Conservation (phyloP, 2,888 invertebrate species). For the Lasius fuliginosus region DNA sequence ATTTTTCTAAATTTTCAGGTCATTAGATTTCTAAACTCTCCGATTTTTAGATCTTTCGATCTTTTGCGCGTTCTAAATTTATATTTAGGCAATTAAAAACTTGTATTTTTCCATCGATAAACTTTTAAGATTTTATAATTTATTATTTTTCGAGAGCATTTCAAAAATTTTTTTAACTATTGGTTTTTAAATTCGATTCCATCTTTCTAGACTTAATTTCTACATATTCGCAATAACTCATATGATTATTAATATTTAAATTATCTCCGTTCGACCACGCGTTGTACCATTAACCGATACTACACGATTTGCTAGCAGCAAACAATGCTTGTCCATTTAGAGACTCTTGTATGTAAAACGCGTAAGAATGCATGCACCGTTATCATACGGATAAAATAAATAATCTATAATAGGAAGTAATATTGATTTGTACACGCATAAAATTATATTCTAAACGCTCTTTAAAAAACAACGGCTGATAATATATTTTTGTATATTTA, state of each 20-base stretch:
- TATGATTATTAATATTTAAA: background rate
- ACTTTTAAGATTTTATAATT: background rate
- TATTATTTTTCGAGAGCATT: background rate
- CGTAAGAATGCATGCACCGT: conserved; percentile 78
- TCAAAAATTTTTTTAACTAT: background rate
- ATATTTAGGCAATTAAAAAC: background rate
- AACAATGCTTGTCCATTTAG: conserved; percentile 72
- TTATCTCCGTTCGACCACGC: conserved; percentile 25
- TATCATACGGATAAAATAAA: conserved; percentile 79
- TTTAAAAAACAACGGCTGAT: background rate
- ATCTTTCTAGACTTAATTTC: background rate
- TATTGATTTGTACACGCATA: conserved; percentile 74
- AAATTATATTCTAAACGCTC: conserved; percentile 48
- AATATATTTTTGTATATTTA: background rate
- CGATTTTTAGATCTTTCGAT: background rate
- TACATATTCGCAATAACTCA: background rate
- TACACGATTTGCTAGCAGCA: conserved; percentile 67
- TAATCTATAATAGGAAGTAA: conserved; percentile 76
- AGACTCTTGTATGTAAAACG: conserved; percentile 60
- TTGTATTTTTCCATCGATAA: background rate
- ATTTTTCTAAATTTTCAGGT: background rate
- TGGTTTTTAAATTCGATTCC: background rate
- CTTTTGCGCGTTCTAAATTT: background rate
- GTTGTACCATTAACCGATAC: conserved; percentile 58
- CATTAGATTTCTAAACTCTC: background rate